phyloP scores from a whole-genome alignment of 1,140 invertebrate genomes.

The Drosophila miranda region DNA sequence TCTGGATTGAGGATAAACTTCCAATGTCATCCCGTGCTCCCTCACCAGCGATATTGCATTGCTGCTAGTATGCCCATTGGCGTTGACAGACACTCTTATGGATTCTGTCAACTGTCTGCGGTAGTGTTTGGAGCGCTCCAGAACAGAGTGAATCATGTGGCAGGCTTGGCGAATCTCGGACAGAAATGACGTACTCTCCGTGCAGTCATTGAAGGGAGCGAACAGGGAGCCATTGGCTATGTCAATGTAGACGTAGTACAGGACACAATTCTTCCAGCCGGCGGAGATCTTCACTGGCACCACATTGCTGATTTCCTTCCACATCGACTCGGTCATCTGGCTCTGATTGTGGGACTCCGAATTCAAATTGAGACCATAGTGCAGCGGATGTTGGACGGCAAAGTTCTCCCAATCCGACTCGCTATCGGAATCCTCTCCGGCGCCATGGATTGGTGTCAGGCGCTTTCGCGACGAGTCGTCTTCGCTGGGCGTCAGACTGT shows the following conservation, averaged over 20 bases:
- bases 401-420: slow-evolving; percentile 85
- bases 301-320: slow-evolving; percentile 88
- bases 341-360: slow-evolving; percentile 87
- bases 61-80: slow-evolving; percentile 80
- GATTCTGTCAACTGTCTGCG: slow-evolving; percentile 85
- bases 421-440: slow-evolving; percentile 73
- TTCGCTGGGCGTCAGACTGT: slow-evolving; percentile 77
- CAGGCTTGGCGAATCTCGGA: slow-evolving; percentile 87
- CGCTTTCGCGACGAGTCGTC: slow-evolving; percentile 65
- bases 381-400: slow-evolving; percentile 84
- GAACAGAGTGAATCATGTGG: slow-evolving; percentile 87
- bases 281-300: slow-evolving; percentile 84
- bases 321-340: slow-evolving; percentile 87
- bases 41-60: slow-evolving; percentile 89
- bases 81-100: slow-evolving; percentile 64
- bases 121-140: slow-evolving; percentile 86
- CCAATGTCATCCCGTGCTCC: slow-evolving; percentile 69
- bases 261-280: slow-evolving; percentile 72
- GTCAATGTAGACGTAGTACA: slow-evolving; percentile 76
- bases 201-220: slow-evolving; percentile 69
- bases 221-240: slow-evolving; percentile 65
- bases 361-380: slow-evolving; percentile 84
- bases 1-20: slow-evolving; percentile 15
- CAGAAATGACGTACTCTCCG: slow-evolving; percentile 84
- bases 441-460: slow-evolving; percentile 37